These are phyloP conservation scores for Nothobranchius kuhntae DNA, from an alignment of 2,113 vertebrate genomes.

Conservation along the genomic window DNA sequence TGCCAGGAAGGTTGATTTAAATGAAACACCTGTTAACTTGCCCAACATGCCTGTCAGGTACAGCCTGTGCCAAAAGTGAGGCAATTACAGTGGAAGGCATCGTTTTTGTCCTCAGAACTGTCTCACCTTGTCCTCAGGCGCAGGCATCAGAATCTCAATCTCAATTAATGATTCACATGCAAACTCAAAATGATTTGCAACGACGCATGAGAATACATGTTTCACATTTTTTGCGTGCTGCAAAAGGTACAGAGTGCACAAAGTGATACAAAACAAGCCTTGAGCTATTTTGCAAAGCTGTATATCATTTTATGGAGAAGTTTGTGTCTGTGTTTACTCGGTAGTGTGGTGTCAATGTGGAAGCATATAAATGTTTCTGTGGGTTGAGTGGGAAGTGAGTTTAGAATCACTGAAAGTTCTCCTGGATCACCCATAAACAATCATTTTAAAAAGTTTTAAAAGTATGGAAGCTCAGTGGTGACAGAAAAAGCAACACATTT, in stretches of 20 bases:
- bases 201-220: neutral
- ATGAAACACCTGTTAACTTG: constrained; percentile 48
- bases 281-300: constrained; percentile 6
- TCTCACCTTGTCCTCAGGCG: constrained; percentile 9
- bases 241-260: constrained; percentile 1
- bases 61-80: neutral
- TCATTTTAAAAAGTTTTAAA: too few relatives aligned
- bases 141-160: neutral
- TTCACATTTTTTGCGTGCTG: neutral
- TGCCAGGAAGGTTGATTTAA: constrained; percentile 32
- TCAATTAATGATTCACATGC: neutral
- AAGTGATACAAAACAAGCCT: constrained; percentile 27
- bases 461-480: neutral
- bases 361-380: constrained; percentile 44
- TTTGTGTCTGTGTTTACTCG: constrained; percentile 37
- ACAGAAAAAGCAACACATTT: too few relatives aligned
- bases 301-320: constrained; percentile 26
- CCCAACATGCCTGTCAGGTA: constrained; percentile 14
- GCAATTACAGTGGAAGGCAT: neutral
- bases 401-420: constrained; percentile 2
- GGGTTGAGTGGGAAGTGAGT: constrained; percentile 12
- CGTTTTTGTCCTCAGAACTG: neutral
- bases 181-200: neutral
- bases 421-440: constrained; percentile 35
- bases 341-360: constrained; percentile 21